Conservation (phyloP, 2,113 vertebrate genomes). For the Spheniscus mendiculus region DNA sequence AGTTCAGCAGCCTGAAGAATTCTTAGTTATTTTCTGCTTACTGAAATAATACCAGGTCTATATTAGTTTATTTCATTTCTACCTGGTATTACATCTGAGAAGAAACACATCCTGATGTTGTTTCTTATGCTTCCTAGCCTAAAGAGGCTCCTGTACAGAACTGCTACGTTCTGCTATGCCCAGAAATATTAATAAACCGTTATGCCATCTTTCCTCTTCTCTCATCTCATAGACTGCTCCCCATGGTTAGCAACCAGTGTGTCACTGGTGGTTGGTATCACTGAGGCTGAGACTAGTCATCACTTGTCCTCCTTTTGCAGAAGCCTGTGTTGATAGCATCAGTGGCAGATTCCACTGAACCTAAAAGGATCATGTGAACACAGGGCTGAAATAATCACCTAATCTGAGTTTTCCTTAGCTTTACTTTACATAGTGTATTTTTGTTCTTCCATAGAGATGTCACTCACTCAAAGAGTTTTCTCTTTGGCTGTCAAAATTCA, state of each 20-base stretch:
- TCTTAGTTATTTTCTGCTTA: neutral
- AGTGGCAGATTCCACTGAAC: neutral
- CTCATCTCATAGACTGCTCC: neutral
- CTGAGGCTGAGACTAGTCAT: neutral
- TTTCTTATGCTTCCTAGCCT: neutral
- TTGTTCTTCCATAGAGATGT: neutral
- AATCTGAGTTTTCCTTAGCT: neutral
- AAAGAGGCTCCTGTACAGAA: neutral
- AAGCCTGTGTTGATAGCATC: fast-evolving
- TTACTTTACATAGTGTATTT: neutral
- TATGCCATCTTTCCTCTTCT: neutral
- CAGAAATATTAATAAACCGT: neutral
- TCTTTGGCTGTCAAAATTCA: neutral
- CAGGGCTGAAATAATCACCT: neutral
- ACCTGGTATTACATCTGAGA: neutral
- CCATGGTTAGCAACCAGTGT: neutral
- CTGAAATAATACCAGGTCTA: neutral
- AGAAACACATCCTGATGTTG: neutral
- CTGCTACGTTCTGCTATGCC: neutral
- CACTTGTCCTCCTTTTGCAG: neutral
- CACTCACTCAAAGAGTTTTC: neutral
- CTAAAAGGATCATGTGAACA: neutral
- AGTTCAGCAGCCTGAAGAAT: neutral
- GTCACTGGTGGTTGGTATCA: neutral
- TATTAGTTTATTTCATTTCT: neutral